Evolutionary conservation across 2,113 vertebrate species (phyloP).

Genomic region (Salvelinus fontinalis): DNA sequence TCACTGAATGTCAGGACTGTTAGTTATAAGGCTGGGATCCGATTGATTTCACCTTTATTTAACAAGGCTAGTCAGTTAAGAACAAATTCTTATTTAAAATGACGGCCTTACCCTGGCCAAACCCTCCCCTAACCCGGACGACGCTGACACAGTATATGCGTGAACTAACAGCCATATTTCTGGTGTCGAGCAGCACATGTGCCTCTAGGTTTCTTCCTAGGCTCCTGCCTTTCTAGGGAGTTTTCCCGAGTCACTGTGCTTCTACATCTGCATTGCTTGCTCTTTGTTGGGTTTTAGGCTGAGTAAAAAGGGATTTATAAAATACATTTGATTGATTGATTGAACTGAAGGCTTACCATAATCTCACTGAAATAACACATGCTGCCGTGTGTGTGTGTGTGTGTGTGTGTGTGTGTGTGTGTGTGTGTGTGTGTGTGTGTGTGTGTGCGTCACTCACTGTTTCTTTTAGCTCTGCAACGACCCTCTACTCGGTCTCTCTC

Average conservation of each 20-base stretch:
- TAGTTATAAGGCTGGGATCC: neutral
- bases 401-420: neutral
- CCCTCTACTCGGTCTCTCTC: neutral
- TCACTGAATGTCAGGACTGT: neutral
- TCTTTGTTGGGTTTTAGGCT: no score
- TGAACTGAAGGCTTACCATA: neutral
- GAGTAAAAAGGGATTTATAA: no score
- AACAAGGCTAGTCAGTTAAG: no score
- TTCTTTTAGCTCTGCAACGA: neutral
- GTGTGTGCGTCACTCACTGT: neutral
- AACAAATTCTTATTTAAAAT: no score
- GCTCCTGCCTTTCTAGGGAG: no score
- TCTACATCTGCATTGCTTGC: no score
- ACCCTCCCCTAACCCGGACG: no score
- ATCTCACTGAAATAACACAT: neutral
- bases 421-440: neutral
- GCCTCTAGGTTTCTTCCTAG: no score
- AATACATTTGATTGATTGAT: neutral
- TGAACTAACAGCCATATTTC: neutral
- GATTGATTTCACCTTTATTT: neutral
- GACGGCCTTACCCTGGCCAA: no score
- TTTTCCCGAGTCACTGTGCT: no score
- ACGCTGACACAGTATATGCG: neutral
- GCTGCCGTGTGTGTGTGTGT: neutral
- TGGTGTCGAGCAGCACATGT: neutral